These are phyloP conservation scores for Labeo rohita DNA, from an alignment of 2,113 vertebrate genomes.

Conservation along the genomic window DNA sequence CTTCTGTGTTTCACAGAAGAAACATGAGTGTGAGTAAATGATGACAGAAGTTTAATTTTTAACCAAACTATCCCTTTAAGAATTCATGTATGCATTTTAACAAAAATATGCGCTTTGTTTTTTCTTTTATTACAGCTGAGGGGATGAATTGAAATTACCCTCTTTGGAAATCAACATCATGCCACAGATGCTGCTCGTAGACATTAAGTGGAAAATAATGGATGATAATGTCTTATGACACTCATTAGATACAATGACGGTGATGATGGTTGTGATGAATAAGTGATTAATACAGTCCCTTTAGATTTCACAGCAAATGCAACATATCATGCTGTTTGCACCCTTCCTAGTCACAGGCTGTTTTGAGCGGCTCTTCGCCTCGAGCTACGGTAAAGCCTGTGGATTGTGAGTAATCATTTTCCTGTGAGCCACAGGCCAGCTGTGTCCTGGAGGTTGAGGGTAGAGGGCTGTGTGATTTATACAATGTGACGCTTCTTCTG, in stretches of 20 bases:
- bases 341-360: neutral
- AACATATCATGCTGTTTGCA: constrained; percentile 11
- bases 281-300: constrained; percentile 17
- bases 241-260: constrained; percentile 21
- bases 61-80: neutral
- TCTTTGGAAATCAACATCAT: neutral
- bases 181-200: constrained; percentile 21
- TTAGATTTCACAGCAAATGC: constrained; percentile 11
- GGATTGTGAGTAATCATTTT: constrained; percentile 1
- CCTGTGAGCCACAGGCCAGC: constrained; percentile 27
- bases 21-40: neutral
- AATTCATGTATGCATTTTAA: neutral
- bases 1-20: neutral
- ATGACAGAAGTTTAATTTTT: neutral
- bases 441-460: constrained; percentile 2
- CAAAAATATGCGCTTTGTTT: neutral
- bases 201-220: constrained; percentile 36
- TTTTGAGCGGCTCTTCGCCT: neutral
- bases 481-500: constrained; percentile 30
- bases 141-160: neutral
- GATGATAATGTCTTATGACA: constrained; percentile 23
- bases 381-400: constrained; percentile 18
- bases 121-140: neutral
- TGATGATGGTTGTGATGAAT: constrained; percentile 1
- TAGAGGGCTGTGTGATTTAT: constrained; percentile 35